phyloP scores from a whole-genome alignment of 2,113 vertebrate genomes.

The Brachyhypopomus gauderio region DNA sequence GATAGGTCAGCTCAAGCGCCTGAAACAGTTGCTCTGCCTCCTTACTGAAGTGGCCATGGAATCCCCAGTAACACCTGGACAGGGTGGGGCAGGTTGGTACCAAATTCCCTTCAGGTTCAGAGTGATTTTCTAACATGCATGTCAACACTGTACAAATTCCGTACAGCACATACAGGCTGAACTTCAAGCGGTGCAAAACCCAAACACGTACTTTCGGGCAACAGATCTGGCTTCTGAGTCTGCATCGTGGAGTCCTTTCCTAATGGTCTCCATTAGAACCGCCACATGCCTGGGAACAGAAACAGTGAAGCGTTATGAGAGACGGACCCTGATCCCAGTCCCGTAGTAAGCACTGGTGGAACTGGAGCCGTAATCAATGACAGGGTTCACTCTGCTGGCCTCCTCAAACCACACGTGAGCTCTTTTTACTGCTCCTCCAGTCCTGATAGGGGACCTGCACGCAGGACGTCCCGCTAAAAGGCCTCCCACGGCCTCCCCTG shows the following conservation, averaged over 20 bases:
- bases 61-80: constrained; percentile 88
- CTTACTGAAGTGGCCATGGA: constrained; percentile 87
- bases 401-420: background rate
- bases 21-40: constrained; percentile 92
- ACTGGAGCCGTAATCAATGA: constrained; percentile 29
- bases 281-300: constrained; percentile 78
- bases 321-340: background rate
- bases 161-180: background rate
- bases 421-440: background rate
- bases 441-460: constrained; percentile 1
- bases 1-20: constrained; percentile 88
- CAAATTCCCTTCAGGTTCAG: background rate
- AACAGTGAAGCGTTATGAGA: background rate
- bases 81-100: background rate
- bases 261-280: constrained; percentile 90
- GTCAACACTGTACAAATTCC: too few species aligned
- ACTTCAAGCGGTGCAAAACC: background rate
- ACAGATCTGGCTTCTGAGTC: constrained; percentile 93
- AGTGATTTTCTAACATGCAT: background rate
- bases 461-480: constrained; percentile 7
- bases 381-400: background rate
- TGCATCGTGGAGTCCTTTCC: constrained; percentile 93
- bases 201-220: constrained; percentile 86
- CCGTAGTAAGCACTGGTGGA: background rate
- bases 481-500: background rate